Conservation (phyloP, 1,140 invertebrate species). For the Platyura marginata region DNA sequence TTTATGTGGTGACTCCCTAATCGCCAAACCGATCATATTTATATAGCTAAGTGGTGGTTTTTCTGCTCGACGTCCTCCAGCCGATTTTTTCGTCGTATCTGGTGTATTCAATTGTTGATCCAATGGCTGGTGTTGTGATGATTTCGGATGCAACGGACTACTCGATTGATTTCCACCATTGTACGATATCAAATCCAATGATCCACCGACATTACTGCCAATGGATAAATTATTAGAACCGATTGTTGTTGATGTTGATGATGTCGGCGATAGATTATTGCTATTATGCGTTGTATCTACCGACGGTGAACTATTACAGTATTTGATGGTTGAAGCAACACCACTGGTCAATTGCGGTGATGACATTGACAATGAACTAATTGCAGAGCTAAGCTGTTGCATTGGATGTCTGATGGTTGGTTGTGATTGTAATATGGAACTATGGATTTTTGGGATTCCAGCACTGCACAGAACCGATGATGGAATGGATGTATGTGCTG, state of each 20-base stretch:
- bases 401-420: not conserved
- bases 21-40: slow-evolving; percentile 93
- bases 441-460: not conserved
- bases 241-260: slow-evolving; percentile 1
- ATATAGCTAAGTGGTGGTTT: slow-evolving; percentile 97
- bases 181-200: not conserved
- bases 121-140: not conserved
- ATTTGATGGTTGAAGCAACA: slow-evolving; percentile 20
- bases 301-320: slow-evolving; percentile 11
- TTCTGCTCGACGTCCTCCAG: slow-evolving; percentile 59
- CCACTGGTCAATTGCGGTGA: slow-evolving; percentile 5
- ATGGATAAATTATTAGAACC: not conserved
- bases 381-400: not conserved
- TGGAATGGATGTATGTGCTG: not conserved
- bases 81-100: slow-evolving; percentile 19
- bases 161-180: not conserved
- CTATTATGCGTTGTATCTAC: slow-evolving; percentile 9
- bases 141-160: not conserved
- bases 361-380: not conserved
- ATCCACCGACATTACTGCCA: not conserved
- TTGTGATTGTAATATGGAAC: not conserved
- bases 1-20: slow-evolving; percentile 76
- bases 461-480: not conserved
- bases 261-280: slow-evolving; percentile 9
- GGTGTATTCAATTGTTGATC: slow-evolving; percentile 8